phyloP scores from a whole-genome alignment of 2,888 invertebrate species.

The Lycocerus yunnanus region DNA sequence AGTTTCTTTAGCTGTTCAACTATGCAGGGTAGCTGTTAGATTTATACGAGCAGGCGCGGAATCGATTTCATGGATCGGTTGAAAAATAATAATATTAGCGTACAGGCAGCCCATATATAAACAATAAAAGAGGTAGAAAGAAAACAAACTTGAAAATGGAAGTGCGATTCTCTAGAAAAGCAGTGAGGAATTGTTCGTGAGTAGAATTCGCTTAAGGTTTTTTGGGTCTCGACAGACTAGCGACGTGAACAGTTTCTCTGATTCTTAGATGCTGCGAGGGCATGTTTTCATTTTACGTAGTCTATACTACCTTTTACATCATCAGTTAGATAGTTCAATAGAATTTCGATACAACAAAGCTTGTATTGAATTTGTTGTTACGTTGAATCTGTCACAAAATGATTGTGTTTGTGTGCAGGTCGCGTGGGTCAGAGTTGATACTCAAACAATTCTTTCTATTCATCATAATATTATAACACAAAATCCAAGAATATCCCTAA shows the following conservation, averaged over 20 bases:
- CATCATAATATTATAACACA: slow-evolving; percentile 91
- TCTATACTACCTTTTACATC: slow-evolving; percentile 42
- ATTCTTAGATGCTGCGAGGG: slow-evolving; percentile 48
- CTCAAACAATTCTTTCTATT: slow-evolving; percentile 89
- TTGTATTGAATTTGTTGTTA: slow-evolving; percentile 36
- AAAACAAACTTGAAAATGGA: slow-evolving; percentile 50
- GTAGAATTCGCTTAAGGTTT: slow-evolving; percentile 45
- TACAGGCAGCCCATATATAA: slow-evolving; percentile 48
- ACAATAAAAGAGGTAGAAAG: slow-evolving; percentile 48
- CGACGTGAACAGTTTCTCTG: slow-evolving; percentile 51
- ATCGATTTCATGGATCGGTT: slow-evolving; percentile 46
- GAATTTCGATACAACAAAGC: slow-evolving; percentile 32
- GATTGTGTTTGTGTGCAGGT: slow-evolving; percentile 63
- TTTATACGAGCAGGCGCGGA: slow-evolving; percentile 39
- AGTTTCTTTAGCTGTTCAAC: slow-evolving; percentile 47
- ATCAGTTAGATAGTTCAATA: slow-evolving; percentile 39
- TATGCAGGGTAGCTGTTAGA: slow-evolving; percentile 35
- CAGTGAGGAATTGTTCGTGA: slow-evolving; percentile 55
- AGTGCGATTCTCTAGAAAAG: slow-evolving; percentile 49
- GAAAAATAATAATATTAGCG: slow-evolving; percentile 53
- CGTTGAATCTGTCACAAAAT: slow-evolving; percentile 9
- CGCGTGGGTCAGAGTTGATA: slow-evolving; percentile 92
- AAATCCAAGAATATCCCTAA: slow-evolving; percentile 84
- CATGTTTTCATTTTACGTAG: slow-evolving; percentile 48
- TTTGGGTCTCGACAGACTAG: slow-evolving; percentile 49